Conservation (phyloP, 2,888 invertebrate genomes). For the Tipula unca region DNA sequence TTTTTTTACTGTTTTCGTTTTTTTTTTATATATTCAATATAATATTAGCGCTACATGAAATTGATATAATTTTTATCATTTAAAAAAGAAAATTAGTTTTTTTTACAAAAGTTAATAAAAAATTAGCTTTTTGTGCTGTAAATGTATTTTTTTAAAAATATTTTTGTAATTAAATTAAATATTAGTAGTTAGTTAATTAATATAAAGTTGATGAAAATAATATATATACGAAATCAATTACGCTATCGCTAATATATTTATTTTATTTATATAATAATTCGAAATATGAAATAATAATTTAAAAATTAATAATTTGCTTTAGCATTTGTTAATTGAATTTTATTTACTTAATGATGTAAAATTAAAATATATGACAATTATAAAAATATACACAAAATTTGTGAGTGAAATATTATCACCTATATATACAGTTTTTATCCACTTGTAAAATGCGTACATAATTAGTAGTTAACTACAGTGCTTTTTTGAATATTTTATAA, state of each 20-base stretch:
- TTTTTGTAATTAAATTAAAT: neutral
- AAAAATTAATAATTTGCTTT: neutral
- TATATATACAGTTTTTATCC: neutral
- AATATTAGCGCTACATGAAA: constrained; percentile 8
- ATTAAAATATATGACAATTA: neutral
- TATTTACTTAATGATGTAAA: neutral
- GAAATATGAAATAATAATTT: neutral
- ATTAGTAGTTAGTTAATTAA: neutral
- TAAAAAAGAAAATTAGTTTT: neutral
- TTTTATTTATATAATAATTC: neutral
- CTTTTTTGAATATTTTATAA: neutral
- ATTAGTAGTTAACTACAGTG: neutral
- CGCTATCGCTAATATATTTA: neutral
- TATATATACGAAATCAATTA: neutral
- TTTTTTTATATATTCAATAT: neutral
- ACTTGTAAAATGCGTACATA: neutral
- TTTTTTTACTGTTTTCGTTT: neutral
- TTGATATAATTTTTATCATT: constrained; percentile 14
- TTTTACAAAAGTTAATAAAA: neutral
- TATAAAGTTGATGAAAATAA: neutral
- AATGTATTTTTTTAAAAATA: neutral
- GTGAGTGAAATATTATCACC: neutral
- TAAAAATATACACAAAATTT: neutral
- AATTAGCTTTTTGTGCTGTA: neutral
- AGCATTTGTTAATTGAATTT: neutral